Conservation (phyloP, 1,140 invertebrate genomes). For the Saccostrea glomerata region DNA sequence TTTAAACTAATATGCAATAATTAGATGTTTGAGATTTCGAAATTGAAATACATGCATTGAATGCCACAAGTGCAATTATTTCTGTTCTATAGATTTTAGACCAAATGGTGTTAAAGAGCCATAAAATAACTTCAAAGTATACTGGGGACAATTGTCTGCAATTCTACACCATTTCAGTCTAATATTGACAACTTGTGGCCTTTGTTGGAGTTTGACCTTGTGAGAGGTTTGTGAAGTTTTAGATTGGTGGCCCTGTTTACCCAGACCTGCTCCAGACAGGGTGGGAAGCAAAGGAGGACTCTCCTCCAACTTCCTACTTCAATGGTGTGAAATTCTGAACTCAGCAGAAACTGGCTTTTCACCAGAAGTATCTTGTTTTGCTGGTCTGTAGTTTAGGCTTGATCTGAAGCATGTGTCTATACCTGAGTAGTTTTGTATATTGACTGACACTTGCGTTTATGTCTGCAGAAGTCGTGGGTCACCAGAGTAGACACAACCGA, state of each 20-base stretch:
- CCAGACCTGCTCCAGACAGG: slow-evolving; percentile 8
- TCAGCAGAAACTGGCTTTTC: neutral
- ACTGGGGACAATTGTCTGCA: slow-evolving; percentile 26
- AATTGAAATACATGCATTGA: slow-evolving; percentile 36
- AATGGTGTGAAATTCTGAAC: slow-evolving; percentile 22
- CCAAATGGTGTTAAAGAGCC: slow-evolving; percentile 33
- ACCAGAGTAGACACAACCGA: neutral
- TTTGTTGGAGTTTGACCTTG: neutral
- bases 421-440: slow-evolving; percentile 7
- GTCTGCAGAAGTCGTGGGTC: neutral
- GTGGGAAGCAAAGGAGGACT: neutral
- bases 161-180: slow-evolving; percentile 18
- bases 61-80: slow-evolving; percentile 12
- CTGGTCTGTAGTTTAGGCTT: neutral
- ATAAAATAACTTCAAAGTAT: slow-evolving; percentile 39
- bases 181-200: slow-evolving; percentile 36
- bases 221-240: neutral
- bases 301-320: neutral
- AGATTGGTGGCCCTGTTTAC: neutral
- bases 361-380: slow-evolving; percentile 28
- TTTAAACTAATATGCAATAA: slow-evolving; percentile 37
- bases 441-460: neutral
- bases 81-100: slow-evolving; percentile 1
- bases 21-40: slow-evolving; percentile 27
- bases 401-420: neutral